Conservation (phyloP, 2,797 vertebrate species). For the Gila robusta region DNA sequence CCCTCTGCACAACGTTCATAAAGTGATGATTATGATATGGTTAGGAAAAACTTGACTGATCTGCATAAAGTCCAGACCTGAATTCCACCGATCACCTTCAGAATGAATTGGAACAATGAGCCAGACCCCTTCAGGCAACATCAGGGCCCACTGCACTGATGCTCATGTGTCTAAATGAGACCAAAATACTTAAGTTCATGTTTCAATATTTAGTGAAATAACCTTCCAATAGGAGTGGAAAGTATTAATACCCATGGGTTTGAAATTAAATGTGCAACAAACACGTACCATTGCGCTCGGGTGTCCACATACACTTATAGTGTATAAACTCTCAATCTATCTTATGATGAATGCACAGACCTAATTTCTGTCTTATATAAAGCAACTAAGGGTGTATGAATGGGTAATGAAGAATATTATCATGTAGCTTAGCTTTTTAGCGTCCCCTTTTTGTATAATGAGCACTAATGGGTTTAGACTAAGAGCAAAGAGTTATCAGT, state of each 20-base stretch:
- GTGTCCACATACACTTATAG: not conserved
- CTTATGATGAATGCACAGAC: conserved; percentile 22
- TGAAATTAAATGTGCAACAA: not conserved
- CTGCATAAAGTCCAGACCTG: not conserved
- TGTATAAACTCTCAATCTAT: not conserved
- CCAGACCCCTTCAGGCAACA: not conserved
- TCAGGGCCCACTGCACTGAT: not conserved
- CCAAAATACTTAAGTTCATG: not conserved
- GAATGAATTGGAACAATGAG: not conserved
- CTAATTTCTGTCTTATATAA: conserved; percentile 33
- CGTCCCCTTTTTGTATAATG: conserved; percentile 58
- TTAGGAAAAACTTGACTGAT: not conserved
- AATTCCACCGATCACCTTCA: not conserved
- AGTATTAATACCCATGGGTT: not conserved
- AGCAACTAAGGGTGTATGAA: conserved; percentile 46
- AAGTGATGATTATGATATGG: not conserved
- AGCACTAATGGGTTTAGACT: conserved; percentile 68
- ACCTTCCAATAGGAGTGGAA: not conserved
- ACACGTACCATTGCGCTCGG: not conserved
- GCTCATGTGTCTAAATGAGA: not conserved
- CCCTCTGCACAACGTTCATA: not conserved
- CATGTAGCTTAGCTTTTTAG: conserved; percentile 54
- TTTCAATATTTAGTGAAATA: not conserved
- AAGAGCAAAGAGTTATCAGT: conserved; percentile 66
- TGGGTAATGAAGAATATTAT: conserved; percentile 60